Percentiles rank a stretch among this genome's conserved stretches.
Evolutionary conservation across 2,888 invertebrate genomes (phyloP).

Genomic region (Anthophora plumipes): DNA sequence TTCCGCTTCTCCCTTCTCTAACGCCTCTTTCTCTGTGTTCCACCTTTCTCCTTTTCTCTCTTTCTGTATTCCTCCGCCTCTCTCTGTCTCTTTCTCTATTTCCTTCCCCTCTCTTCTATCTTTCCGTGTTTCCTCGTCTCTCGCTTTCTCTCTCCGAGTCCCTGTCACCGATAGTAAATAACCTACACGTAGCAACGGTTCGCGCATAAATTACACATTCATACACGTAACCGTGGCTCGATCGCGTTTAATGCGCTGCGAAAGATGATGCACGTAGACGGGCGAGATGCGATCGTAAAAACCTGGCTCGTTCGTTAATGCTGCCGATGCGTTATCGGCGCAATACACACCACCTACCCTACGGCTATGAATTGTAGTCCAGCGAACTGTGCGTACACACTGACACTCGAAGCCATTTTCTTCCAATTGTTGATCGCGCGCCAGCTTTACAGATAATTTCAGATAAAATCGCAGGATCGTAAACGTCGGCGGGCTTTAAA

Average conservation of each 20-base stretch:
- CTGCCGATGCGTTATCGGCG: slow-evolving; percentile 48
- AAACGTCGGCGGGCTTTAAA: neutral
- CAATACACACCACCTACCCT: neutral
- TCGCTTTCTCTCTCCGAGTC: neutral
- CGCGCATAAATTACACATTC: slow-evolving; percentile 18
- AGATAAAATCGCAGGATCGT: neutral
- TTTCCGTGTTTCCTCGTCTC: too few species aligned
- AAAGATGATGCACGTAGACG: slow-evolving; percentile 23
- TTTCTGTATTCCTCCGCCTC: too few species aligned
- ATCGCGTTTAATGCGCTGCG: slow-evolving; percentile 7
- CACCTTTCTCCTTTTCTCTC: too few species aligned
- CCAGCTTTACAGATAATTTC: neutral
- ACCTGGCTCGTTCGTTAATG: slow-evolving; percentile 53
- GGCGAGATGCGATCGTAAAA: slow-evolving; percentile 43
- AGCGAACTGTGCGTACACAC: slow-evolving; percentile 38
- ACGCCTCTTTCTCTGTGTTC: too few species aligned
- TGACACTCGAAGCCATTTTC: neutral
- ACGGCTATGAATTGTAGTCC: slow-evolving; percentile 20
- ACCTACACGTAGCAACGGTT: neutral
- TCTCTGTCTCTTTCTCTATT: too few species aligned
- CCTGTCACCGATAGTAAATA: slow-evolving; percentile 28
- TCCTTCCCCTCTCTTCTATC: too few species aligned
- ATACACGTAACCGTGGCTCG: slow-evolving; percentile 7
- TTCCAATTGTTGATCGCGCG: slow-evolving; percentile 16
- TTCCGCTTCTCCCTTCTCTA: too few species aligned